Percentiles rank a stretch among this genome's conserved stretches.
phyloP scores from a whole-genome alignment of 2,113 vertebrate genomes.

The Mormoops blainvillei region DNA sequence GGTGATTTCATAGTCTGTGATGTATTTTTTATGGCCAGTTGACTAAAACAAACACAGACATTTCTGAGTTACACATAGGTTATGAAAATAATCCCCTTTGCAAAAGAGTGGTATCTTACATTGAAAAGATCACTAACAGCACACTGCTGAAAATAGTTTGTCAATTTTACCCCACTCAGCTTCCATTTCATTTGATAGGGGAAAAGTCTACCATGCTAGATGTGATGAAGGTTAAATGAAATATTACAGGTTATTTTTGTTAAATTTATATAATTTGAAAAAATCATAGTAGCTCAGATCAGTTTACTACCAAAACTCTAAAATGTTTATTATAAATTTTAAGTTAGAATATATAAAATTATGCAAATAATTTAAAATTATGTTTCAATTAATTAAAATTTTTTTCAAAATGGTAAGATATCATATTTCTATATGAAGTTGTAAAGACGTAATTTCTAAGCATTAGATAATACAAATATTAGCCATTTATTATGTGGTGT shows the following conservation, averaged over 20 bases:
- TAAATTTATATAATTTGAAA: background rate
- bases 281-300: background rate
- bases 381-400: background rate
- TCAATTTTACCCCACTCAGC: background rate
- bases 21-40: background rate
- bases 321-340: background rate
- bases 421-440: background rate
- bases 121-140: background rate
- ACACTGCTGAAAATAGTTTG: background rate
- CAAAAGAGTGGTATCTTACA: background rate
- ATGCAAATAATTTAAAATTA: background rate
- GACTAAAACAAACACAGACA: background rate
- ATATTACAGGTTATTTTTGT: background rate
- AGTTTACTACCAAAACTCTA: background rate
- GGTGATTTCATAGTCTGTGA: background rate
- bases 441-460: background rate
- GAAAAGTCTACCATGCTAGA: background rate
- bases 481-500: background rate
- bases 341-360: background rate
- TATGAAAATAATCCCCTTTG: slow-evolving; percentile 39
- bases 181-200: background rate
- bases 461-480: background rate
- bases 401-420: background rate
- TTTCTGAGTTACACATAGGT: slow-evolving; percentile 23
- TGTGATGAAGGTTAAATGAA: background rate